Percentiles rank a stretch among this genome's conserved stretches.
Conservation (phyloP, 2,113 vertebrate genomes). For the Eptesicus fuscus region DNA sequence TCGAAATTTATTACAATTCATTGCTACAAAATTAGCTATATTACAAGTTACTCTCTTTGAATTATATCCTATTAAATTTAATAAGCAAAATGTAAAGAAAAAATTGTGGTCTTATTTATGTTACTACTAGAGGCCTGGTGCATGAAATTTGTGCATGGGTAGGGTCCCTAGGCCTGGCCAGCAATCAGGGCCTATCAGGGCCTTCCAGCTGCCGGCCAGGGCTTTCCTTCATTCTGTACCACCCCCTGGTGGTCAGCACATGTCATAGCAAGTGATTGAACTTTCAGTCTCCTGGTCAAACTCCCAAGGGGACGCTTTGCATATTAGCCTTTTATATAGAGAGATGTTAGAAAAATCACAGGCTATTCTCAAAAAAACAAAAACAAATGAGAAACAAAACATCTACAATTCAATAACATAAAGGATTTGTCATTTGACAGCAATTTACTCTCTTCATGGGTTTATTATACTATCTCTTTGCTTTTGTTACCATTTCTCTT, state of each 20-base stretch:
- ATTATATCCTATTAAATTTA: not conserved
- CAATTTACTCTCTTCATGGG: not conserved
- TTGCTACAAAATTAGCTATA: not conserved
- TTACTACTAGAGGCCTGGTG: no score
- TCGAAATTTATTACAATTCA: not conserved
- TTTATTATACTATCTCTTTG: not conserved
- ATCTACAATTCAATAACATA: not conserved
- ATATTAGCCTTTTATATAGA: no score
- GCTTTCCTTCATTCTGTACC: no score
- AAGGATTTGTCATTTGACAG: not conserved
- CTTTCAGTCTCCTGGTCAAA: no score
- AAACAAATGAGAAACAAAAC: not conserved
- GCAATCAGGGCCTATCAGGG: no score
- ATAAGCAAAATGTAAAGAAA: not conserved
- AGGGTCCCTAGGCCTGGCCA: no score
- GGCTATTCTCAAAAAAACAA: not conserved
- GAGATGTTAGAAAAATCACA: not conserved
- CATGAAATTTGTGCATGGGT: no score
- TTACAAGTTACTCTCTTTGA: not conserved
- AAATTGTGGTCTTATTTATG: not conserved
- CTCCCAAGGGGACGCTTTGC: no score
- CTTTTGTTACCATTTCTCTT: not conserved
- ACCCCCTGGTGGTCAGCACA: no score
- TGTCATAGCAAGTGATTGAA: no score
- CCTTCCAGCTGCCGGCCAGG: no score